Evolutionary conservation across 2,113 vertebrate species (phyloP).

Genomic region (Rallus limicola): DNA sequence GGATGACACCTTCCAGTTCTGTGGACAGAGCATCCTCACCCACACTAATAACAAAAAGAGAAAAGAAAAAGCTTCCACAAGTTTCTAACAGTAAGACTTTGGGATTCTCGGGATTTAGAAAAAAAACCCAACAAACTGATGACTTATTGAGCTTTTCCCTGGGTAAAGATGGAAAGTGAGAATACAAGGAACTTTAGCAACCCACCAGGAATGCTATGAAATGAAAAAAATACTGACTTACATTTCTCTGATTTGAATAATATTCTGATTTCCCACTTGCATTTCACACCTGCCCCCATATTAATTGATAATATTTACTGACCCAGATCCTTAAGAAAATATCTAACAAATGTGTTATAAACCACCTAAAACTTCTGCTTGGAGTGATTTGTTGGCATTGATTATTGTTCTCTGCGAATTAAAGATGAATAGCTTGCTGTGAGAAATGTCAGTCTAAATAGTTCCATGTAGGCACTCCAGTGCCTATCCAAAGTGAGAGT

Average conservation of each 20-base stretch:
- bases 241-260: neutral
- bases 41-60: neutral
- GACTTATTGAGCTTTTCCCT: neutral
- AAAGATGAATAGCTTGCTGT: neutral
- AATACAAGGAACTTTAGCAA: neutral
- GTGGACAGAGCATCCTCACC: neutral
- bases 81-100: neutral
- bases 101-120: neutral
- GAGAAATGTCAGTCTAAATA: neutral
- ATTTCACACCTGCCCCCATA: neutral
- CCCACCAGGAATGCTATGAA: neutral
- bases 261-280: constrained; percentile 23
- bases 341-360: neutral
- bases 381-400: neutral
- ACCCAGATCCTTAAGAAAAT: neutral
- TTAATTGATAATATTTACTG: constrained; percentile 12
- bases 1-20: neutral
- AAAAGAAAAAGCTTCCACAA: neutral
- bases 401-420: neutral
- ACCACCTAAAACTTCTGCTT: neutral
- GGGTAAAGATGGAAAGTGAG: neutral
- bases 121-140: neutral
- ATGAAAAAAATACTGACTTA: neutral
- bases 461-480: neutral
- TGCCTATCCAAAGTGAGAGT: neutral